These are phyloP conservation scores for Oceanodroma tethys DNA, from an alignment of 2,113 vertebrate genomes.

Conservation along the genomic window DNA sequence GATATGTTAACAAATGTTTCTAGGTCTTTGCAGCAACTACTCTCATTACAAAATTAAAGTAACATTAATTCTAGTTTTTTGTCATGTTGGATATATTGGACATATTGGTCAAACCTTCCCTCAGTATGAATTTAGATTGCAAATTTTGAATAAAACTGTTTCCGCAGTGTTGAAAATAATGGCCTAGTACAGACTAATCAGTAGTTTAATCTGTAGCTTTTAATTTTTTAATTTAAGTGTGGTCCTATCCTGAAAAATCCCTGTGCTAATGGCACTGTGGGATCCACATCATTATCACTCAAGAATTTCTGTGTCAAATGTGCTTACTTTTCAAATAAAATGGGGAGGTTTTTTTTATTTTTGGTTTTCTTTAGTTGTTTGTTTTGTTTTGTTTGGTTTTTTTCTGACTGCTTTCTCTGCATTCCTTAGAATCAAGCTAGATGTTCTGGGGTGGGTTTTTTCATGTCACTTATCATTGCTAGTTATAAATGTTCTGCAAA, in stretches of 20 bases:
- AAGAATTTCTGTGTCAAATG: not conserved
- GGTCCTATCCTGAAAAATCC: not conserved
- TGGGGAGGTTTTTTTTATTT: accelerated
- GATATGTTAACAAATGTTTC: not conserved
- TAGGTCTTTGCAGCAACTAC: not conserved
- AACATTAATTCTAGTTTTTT: not conserved
- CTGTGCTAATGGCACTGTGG: not conserved
- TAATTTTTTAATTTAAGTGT: not conserved
- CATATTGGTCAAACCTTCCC: not conserved
- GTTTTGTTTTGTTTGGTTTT: accelerated
- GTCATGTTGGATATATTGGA: not conserved
- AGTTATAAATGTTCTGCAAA: not conserved
- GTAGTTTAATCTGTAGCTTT: not conserved
- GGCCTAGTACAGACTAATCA: not conserved
- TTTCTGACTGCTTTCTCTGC: not conserved
- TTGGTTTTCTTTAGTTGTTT: not conserved
- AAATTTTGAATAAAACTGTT: not conserved
- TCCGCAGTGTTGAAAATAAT: not conserved
- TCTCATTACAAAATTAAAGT: not conserved
- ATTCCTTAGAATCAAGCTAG: not conserved
- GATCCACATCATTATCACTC: not conserved
- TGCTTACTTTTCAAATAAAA: not conserved
- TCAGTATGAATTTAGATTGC: not conserved
- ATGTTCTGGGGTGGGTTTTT: not conserved
- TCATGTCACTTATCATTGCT: not conserved